A percentile compares a stretch with the other conserved stretches of the same genome.
Evolutionary conservation across 2,797 vertebrate species (phyloP).

Genomic region (Cuculus canorus): DNA sequence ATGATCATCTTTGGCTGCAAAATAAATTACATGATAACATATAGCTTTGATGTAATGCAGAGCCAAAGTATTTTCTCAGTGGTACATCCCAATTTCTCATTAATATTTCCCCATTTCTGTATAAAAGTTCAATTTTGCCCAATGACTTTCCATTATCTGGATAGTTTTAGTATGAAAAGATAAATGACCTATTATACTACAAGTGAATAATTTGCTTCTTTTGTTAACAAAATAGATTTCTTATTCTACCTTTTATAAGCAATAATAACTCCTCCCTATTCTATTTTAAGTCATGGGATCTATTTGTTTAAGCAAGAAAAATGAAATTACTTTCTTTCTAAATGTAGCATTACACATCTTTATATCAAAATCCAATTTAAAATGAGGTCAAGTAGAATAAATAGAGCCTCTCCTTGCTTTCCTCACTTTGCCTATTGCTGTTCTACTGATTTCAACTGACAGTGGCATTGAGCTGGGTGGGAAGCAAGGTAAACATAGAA

Average conservation of each 20-base stretch:
- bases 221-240: not conserved
- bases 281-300: not conserved
- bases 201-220: conserved; percentile 37
- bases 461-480: not conserved
- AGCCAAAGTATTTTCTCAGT: not conserved
- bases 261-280: not conserved
- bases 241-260: not conserved
- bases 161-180: not conserved
- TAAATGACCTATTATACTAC: conserved; percentile 57
- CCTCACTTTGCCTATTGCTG: not conserved
- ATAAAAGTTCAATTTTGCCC: not conserved
- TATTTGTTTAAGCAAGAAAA: not conserved
- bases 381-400: not conserved
- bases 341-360: not conserved
- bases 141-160: not conserved
- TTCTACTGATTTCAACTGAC: conserved; percentile 28
- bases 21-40: not conserved
- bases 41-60: not conserved
- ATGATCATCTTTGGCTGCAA: not conserved
- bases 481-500: conserved; percentile 24
- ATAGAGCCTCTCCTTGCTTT: not conserved
- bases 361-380: not conserved
- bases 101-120: not conserved
- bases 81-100: not conserved
- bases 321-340: conserved; percentile 15